Evolutionary conservation across 2,797 vertebrate genomes (phyloP).

Genomic region (Chromobotia macracanthus): DNA sequence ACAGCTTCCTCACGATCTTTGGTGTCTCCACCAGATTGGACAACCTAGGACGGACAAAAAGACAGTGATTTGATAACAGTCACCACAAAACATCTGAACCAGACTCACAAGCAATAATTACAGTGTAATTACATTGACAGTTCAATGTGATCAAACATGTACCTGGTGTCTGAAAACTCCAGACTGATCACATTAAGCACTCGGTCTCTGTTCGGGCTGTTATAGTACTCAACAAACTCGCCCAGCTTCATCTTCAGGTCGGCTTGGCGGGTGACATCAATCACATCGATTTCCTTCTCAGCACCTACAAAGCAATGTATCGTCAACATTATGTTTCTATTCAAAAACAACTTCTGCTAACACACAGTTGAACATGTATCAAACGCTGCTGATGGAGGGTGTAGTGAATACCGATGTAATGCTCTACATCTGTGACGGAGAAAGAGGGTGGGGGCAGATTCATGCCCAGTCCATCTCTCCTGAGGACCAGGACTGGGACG

Average conservation of each 20-base stretch:
- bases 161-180: constrained; percentile 97
- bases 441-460: constrained; percentile 88
- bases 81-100: background rate
- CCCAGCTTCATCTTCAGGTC: constrained; percentile 91
- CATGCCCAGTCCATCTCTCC: constrained; percentile 92
- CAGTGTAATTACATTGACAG: background rate
- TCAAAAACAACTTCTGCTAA: background rate
- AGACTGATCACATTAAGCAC: constrained; percentile 93
- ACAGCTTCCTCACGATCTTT: constrained; percentile 92
- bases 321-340: background rate
- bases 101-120: background rate
- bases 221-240: constrained; percentile 91
- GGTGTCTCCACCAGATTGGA: constrained; percentile 95
- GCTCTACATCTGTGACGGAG: constrained; percentile 85
- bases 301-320: constrained; percentile 72
- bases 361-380: background rate
- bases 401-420: constrained; percentile 83
- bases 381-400: constrained; percentile 10
- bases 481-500: constrained; percentile 89
- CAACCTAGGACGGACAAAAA: constrained; percentile 73
- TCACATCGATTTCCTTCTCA: constrained; percentile 93
- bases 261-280: constrained; percentile 90
- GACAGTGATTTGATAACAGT: background rate
- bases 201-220: constrained; percentile 86
- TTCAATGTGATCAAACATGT: constrained; percentile 20